Base-by-base conservation (phyloP, 2,888 invertebrate species). In the Lasius fuliginosus region DNA sequence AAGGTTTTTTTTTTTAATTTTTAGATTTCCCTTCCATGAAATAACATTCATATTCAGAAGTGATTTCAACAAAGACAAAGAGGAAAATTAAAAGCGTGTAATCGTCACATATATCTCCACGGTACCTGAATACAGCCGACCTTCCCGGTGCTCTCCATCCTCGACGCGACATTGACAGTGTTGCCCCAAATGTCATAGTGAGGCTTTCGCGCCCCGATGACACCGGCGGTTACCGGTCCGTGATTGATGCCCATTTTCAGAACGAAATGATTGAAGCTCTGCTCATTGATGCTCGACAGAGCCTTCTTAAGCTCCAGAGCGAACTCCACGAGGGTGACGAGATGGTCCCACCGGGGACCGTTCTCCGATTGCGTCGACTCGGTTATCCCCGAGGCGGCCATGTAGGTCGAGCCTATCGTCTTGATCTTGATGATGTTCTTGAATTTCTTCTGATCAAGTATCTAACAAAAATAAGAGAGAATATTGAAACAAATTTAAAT, bases 181-280 rank as follows among this genome's bases (percentile, higher is more conserved):
- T 99, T 99, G 1, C 99, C 99, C 98, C 98, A 99, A 92, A 99
- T 99, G 94, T 99, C 99, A 93, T 99, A 99, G 95, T 99, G 99
- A 0, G 99, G 99, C 94, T 99, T 99, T 75, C 98, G 96, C 0
- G 98, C 99, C 18, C 99, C 99, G 91, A 99, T 99, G 6, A 99
- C 99, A 0, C 99, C 99, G 0, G 99, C 99, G 0, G 98, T 98
- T 86, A 99, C 98, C 15, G 99, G 99, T 0, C 99, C 99, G 94
- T 99, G 98, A 96, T 99, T 99, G 88, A 99, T 98, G 64, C 99
- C 99, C 97, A 99, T 97, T 94, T 98, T 98, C 69, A 99, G 96
- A 46, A 98, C 98, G 93, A 99, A 99, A 95, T 99, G 98, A 95
- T 99, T 99, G 95, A 99, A 99, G 84, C 98, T 98, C 95, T 99